Conservation (phyloP, 1,140 invertebrate species). For the Euglossa dilemma region DNA sequence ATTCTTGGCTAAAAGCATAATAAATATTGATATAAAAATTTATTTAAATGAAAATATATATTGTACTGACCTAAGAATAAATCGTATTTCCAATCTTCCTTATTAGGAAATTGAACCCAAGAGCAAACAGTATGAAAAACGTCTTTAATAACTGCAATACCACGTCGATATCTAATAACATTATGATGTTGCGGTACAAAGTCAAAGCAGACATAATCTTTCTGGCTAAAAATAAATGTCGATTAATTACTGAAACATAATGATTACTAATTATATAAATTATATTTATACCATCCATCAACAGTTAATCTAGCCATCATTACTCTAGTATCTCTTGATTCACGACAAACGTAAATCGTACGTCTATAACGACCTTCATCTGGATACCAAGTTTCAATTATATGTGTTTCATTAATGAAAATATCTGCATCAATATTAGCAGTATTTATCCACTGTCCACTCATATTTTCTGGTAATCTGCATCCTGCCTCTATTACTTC, state of each 20-base stretch:
- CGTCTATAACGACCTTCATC: conserved; percentile 93
- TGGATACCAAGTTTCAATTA: conserved; percentile 96
- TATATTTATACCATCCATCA: conserved; percentile 92
- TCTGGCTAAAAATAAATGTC: conserved; percentile 88
- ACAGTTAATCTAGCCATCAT: conserved; percentile 98
- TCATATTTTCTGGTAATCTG: conserved; percentile 95
- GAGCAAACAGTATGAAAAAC: conserved; percentile 96
- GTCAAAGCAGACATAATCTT: conserved; percentile 98
- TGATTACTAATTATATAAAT: conserved; percentile 2
- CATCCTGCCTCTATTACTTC: conserved; percentile 96
- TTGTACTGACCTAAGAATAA: conserved; percentile 87
- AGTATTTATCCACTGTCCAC: conserved; percentile 97
- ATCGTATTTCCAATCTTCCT: conserved; percentile 94
- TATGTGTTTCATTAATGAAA: conserved; percentile 97
- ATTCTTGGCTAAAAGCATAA: conserved; percentile 88
- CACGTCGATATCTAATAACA: conserved; percentile 95
- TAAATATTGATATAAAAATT: conserved; percentile 11
- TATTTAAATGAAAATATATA: conserved; percentile 11
- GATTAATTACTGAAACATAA: conserved; percentile 16
- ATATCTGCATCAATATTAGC: conserved; percentile 97
- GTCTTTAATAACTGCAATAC: conserved; percentile 93
- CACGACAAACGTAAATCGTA: conserved; percentile 97
- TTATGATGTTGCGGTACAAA: conserved; percentile 98
- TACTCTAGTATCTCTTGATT: conserved; percentile 92
- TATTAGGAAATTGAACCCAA: conserved; percentile 95